Percentiles rank a stretch among this genome's conserved stretches.
phyloP scores from a whole-genome alignment of 1,140 invertebrate genomes.

The Diorhabda sublineata region DNA sequence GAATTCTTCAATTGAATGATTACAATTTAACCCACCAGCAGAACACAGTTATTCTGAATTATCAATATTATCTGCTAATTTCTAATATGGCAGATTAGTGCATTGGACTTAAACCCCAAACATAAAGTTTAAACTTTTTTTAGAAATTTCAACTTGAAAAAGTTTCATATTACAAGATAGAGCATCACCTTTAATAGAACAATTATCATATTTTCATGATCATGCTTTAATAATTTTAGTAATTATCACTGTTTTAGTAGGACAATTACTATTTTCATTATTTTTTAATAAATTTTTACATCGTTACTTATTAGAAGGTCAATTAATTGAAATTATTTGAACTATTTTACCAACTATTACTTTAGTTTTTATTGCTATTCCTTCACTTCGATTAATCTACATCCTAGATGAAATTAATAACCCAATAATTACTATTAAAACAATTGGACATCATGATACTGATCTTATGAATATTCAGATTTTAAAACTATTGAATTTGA shows the following conservation, averaged over 20 bases:
- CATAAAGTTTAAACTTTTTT: slow-evolving; percentile 55
- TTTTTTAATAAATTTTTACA: slow-evolving; percentile 52
- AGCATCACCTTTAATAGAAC: slow-evolving; percentile 55
- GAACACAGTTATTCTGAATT: slow-evolving; percentile 56
- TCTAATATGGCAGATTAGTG: slow-evolving; percentile 56
- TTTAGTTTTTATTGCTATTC: slow-evolving; percentile 60
- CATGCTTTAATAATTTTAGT: slow-evolving; percentile 55
- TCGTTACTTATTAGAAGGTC: slow-evolving; percentile 50
- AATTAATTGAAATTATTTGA: slow-evolving; percentile 61
- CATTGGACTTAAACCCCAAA: slow-evolving; percentile 57
- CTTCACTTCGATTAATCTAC: slow-evolving; percentile 58
- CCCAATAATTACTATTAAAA: slow-evolving; percentile 55
- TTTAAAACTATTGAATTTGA: slow-evolving; percentile 55
- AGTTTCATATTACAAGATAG: slow-evolving; percentile 25
- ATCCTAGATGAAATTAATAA: slow-evolving; percentile 57
- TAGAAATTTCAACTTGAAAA: slow-evolving; percentile 49
- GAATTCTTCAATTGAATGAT: slow-evolving; percentile 57
- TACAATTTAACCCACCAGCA: slow-evolving; percentile 51
- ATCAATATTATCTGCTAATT: slow-evolving; percentile 51
- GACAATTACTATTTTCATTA: slow-evolving; percentile 54
- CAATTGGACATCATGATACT: slow-evolving; percentile 30
- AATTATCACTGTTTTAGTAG: slow-evolving; percentile 56
- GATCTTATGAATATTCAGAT: slow-evolving; percentile 30
- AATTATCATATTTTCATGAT: slow-evolving; percentile 59
- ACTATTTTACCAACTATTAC: slow-evolving; percentile 58